Conservation (phyloP, 2,888 invertebrate species). For the Elgonia sp. region DNA sequence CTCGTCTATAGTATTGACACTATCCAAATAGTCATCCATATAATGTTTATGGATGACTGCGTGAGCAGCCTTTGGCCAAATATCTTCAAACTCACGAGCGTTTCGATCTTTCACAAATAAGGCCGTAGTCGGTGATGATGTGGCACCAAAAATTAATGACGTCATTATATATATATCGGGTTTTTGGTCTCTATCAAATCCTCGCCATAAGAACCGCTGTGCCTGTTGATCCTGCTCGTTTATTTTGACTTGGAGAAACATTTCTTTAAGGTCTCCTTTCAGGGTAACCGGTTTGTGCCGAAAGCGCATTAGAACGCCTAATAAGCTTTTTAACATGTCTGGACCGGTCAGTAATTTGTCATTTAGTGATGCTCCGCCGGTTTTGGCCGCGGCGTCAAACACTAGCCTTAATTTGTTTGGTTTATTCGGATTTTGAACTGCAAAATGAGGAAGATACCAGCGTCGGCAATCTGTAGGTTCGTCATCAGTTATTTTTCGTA, state of each 20-base stretch:
- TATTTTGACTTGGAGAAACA: conserved; percentile 82
- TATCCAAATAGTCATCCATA: conserved; percentile 35
- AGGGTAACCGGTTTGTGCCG: conserved; percentile 2
- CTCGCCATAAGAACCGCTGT: conserved; percentile 73
- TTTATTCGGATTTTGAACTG: not conserved
- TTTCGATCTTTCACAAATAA: conserved; percentile 80
- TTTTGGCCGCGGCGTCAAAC: conserved; percentile 13
- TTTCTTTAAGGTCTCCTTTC: conserved; percentile 82
- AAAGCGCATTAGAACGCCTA: conserved; percentile 78
- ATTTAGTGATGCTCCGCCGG: not conserved
- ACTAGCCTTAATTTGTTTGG: conserved; percentile 1
- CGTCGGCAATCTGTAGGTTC: not conserved
- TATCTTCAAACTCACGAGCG: not conserved
- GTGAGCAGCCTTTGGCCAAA: not conserved
- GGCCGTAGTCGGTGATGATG: conserved; percentile 61
- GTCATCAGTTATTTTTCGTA: not conserved
- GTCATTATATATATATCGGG: conserved; percentile 77
- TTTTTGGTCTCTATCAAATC: conserved; percentile 67
- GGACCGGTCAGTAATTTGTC: not conserved
- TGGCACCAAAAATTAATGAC: conserved; percentile 78
- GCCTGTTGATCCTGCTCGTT: conserved; percentile 78
- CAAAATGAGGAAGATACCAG: conserved; percentile 25
- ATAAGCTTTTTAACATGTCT: conserved; percentile 30
- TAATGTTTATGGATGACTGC: conserved; percentile 68
- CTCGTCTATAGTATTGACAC: conserved; percentile 29